Evolutionary conservation across 2,113 vertebrate genomes (phyloP), one percentile per base, ranked within the genome.

Genomic region (Eulacestoma nigropectus): DNA sequence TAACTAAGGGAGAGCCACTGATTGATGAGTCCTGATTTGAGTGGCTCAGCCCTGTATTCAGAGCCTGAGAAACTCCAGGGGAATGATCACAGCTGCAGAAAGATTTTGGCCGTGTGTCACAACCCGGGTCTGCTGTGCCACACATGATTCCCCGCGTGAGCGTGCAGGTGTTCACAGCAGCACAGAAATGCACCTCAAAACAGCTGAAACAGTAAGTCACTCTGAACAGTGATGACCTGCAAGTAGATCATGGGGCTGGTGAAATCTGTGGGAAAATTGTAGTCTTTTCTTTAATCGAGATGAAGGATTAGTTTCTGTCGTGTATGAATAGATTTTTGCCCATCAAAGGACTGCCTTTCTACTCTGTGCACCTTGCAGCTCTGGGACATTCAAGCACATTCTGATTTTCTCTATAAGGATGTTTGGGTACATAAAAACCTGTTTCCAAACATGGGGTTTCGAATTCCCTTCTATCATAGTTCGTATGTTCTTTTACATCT

Each of bases 81-180:
- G 79, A 42, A 67, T 6, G 59, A 27, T 41, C 68, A 27, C 35
- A 49, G 35, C 0, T 49, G 44, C 84, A 55, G 72, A 37, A 62
- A 46, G 39, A 70, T 70, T 80, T 63, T 0, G 2, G 70, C 41
- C 1, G 0, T 29, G 82, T 49, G 37, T 68, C 1, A 0, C 35
- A 35, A 5, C 13, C 26, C 0, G 0, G 23, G 57, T 19, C 52
- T 55, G 2, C 80, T 30, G 56, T 81, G 60, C 32, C 44, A 7
- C 7, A 1, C 0, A 0, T 7, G 81, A n/a, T 65, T 52, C 74
- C 52, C 70, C 59, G 32, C 0, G 0, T 37, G 65, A 50, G 3
- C 6, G 6, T 9, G 16, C 29, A 32, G 0, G 0, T 46, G 9
- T 37, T 49, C 33, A 41, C 17, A 69, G 49, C 50, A 70, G n/a